Percentiles rank a stretch among this genome's conserved stretches.
phyloP scores from a whole-genome alignment of 2,888 invertebrate species.

The Molanna angustata region DNA sequence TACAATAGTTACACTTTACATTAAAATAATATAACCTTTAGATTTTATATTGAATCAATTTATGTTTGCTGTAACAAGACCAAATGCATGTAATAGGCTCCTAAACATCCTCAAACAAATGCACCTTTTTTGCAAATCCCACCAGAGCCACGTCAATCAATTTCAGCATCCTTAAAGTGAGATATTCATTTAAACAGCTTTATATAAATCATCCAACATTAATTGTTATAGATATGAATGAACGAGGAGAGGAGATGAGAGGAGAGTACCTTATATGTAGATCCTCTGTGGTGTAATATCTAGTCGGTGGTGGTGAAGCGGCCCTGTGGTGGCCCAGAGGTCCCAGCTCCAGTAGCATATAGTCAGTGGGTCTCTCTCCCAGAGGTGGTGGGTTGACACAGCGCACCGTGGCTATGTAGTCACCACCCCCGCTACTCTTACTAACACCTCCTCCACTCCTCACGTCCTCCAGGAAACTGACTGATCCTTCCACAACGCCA shows the following conservation, averaged over 20 bases:
- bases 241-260: background rate
- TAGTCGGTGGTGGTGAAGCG: slow-evolving; percentile 8
- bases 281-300: slow-evolving; percentile 16
- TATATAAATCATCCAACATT: too few relatives aligned
- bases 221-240: too few relatives aligned
- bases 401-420: slow-evolving; percentile 53
- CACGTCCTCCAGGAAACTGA: slow-evolving; percentile 44
- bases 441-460: slow-evolving; percentile 33
- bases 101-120: too few relatives aligned
- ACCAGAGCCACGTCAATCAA: too few relatives aligned
- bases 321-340: slow-evolving; percentile 10
- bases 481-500: slow-evolving; percentile 22
- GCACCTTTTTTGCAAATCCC: too few relatives aligned
- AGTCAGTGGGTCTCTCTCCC: slow-evolving; percentile 37
- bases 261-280: slow-evolving; percentile 10
- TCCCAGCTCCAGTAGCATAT: slow-evolving; percentile 15
- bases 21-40: too few relatives aligned
- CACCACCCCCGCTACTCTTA: slow-evolving; percentile 37
- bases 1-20: too few relatives aligned
- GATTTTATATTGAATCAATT: too few relatives aligned
- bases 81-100: too few relatives aligned
- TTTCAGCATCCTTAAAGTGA: too few relatives aligned
- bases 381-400: slow-evolving; percentile 54
- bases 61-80: too few relatives aligned
- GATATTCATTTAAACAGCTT: too few relatives aligned